Evolutionary conservation across 1,140 invertebrate genomes (phyloP).

Genomic region (Euura lappo): DNA sequence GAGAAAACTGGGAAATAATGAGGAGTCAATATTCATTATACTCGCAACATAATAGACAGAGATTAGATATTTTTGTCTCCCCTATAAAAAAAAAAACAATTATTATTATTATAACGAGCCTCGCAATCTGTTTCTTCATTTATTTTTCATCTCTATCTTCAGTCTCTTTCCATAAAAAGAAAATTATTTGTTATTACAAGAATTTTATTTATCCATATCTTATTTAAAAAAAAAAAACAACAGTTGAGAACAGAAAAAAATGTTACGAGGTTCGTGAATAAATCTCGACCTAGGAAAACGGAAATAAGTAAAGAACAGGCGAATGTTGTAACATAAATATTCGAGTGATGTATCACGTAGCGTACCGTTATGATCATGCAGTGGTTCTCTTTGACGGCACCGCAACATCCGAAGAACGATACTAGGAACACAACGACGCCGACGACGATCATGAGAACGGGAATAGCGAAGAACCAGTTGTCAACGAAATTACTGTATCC

Average conservation of each 20-base stretch:
- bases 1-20: conserved; percentile 72
- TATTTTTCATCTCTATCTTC: too few species aligned
- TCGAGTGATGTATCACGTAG: conserved; percentile 20
- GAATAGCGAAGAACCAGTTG: conserved; percentile 73
- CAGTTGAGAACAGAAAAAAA: background rate
- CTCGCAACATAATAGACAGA: too few species aligned
- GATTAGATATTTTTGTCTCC: too few species aligned
- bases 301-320: background rate
- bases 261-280: background rate
- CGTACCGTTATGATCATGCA: conserved; percentile 86
- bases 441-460: conserved; percentile 82
- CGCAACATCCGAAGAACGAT: conserved; percentile 89
- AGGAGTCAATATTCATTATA: too few species aligned
- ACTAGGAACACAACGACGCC: conserved; percentile 84
- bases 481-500: conserved; percentile 75
- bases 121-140: too few species aligned
- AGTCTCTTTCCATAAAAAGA: too few species aligned
- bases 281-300: background rate
- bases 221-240: too few species aligned
- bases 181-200: too few species aligned
- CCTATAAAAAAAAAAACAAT: conserved; percentile 13
- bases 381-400: conserved; percentile 83
- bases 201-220: too few species aligned
- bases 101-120: too few species aligned
- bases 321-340: conserved; percentile 1